phyloP scores from a whole-genome alignment of 1,140 invertebrate genomes.

The Musca domestica region DNA sequence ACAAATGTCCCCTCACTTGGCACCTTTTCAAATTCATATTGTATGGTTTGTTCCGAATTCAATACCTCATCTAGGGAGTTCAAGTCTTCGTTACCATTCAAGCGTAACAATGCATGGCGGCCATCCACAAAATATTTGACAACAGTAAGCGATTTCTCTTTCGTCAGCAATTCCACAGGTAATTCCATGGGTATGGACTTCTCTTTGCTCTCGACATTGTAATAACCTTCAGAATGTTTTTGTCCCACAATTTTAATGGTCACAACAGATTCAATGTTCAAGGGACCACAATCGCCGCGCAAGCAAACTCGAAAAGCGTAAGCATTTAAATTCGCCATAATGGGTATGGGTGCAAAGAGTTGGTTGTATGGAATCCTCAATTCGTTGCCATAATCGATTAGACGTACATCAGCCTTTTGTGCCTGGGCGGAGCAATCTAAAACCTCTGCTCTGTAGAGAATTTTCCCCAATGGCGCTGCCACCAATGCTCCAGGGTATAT shows the following conservation, averaged over 20 bases:
- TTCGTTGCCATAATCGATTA: conserved; percentile 26
- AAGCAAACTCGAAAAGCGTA: conserved; percentile 17
- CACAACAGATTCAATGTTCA: conserved; percentile 4
- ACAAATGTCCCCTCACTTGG: conserved; percentile 15
- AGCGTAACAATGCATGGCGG: not conserved
- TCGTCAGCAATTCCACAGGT: not conserved
- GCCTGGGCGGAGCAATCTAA: not conserved
- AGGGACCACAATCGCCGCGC: not conserved
- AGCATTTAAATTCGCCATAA: conserved; percentile 22
- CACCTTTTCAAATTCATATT: conserved; percentile 1
- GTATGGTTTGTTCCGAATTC: conserved; percentile 1
- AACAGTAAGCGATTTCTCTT: not conserved
- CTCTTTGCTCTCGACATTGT: conserved; percentile 1
- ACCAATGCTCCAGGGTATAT: conserved; percentile 12
- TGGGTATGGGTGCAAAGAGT: conserved; percentile 2
- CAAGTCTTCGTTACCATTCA: not conserved
- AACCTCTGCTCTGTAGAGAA: conserved; percentile 18
- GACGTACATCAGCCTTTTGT: not conserved
- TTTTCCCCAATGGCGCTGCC: conserved; percentile 14
- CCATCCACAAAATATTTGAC: conserved; percentile 3
- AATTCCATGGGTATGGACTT: conserved; percentile 15
- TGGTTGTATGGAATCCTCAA: not conserved
- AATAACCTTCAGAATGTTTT: not conserved
- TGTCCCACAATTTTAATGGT: conserved; percentile 10
- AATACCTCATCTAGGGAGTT: not conserved